A percentile compares a stretch with the other conserved stretches of the same genome.
phyloP scores from a whole-genome alignment of 2,888 invertebrate species.

The Drosophila yooni region DNA sequence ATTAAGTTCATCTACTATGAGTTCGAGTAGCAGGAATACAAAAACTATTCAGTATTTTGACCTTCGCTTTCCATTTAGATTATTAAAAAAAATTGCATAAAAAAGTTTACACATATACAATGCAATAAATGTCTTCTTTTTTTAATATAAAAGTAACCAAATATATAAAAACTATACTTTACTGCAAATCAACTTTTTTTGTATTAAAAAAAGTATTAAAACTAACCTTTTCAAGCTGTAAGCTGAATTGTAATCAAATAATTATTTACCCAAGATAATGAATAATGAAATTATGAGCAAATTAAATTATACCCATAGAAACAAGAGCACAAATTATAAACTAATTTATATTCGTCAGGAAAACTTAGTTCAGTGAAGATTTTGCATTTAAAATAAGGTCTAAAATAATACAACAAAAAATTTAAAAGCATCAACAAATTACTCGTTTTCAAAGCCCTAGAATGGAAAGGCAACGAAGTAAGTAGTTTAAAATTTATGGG shows the following conservation, averaged over 20 bases:
- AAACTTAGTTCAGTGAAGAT: neutral
- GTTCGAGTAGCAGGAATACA: neutral
- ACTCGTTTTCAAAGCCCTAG: slow-evolving; percentile 17
- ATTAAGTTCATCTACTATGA: neutral
- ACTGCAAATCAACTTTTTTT: neutral
- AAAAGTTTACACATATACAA: neutral
- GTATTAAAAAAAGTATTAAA: neutral
- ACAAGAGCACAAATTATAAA: neutral
- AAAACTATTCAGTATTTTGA: neutral
- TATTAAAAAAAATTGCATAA: neutral
- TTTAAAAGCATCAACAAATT: slow-evolving; percentile 12
- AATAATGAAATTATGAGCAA: neutral
- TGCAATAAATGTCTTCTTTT: neutral
- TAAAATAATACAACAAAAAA: neutral
- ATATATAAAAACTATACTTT: neutral
- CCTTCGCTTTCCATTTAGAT: neutral
- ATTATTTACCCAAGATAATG: neutral
- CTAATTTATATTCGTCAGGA: neutral
- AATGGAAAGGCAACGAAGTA: slow-evolving; percentile 12
- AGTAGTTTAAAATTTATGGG: slow-evolving; percentile 46
- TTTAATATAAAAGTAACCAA: neutral
- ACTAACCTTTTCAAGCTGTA: neutral
- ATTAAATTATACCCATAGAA: neutral
- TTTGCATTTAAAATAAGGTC: neutral
- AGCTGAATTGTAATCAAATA: neutral